Evolutionary conservation across 2,888 invertebrate genomes (phyloP).

Genomic region (Hymenopus coronatus): DNA sequence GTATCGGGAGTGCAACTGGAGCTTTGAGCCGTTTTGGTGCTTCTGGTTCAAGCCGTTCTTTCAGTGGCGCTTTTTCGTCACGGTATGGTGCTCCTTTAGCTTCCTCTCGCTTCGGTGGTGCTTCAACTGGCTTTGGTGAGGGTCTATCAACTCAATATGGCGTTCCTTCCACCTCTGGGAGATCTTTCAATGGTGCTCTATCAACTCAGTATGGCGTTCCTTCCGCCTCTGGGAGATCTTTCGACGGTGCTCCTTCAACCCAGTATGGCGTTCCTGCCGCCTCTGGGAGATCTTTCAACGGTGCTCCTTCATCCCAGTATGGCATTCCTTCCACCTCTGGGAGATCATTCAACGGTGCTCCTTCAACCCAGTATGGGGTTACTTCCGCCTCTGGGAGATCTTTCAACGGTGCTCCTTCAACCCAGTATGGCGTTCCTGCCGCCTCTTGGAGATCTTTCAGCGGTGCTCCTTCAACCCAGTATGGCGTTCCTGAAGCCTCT

Average conservation of each 20-base stretch:
- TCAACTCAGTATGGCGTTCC: constrained; percentile 33
- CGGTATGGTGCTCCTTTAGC: constrained; percentile 23
- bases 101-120: neutral
- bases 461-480: too few relatives aligned
- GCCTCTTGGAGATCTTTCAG: constrained; percentile 1
- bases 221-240: neutral
- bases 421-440: too few relatives aligned
- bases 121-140: neutral
- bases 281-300: neutral
- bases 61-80: neutral
- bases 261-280: constrained; percentile 12
- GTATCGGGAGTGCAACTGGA: neutral
- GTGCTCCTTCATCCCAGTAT: too few relatives aligned
- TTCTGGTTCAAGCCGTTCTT: neutral
- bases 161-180: neutral
- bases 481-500: constrained; percentile 17
- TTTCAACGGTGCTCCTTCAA: too few relatives aligned
- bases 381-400: constrained; percentile 4
- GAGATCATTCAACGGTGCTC: neutral
- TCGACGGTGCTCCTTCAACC: too few relatives aligned
- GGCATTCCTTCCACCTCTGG: constrained; percentile 15
- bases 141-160: too few relatives aligned
- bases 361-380: neutral
- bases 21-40: constrained; percentile 12
- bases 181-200: neutral